Conservation (phyloP, 2,797 vertebrate genomes). For the Atherinosoma microstoma region DNA sequence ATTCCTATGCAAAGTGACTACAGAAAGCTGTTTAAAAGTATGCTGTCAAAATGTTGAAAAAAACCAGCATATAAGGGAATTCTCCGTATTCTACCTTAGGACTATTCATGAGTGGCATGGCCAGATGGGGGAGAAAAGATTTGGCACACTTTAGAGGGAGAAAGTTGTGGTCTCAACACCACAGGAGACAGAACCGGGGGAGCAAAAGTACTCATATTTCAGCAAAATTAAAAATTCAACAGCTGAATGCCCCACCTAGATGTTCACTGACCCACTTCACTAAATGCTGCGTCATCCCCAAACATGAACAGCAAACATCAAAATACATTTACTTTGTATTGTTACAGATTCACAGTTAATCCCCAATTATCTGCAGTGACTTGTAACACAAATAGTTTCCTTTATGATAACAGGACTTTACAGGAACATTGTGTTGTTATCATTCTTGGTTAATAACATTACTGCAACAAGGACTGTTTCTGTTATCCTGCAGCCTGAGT, state of each 20-base stretch:
- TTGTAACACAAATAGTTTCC: slow-evolving; percentile 39
- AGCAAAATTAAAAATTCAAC: slow-evolving; percentile 73
- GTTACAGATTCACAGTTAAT: not conserved
- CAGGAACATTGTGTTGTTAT: slow-evolving; percentile 36
- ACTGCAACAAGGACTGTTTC: slow-evolving; percentile 38
- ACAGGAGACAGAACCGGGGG: slow-evolving; percentile 22
- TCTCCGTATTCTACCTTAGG: slow-evolving; percentile 27
- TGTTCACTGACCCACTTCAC: slow-evolving; percentile 74
- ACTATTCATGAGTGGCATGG: slow-evolving; percentile 37
- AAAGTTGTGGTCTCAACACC: slow-evolving; percentile 37
- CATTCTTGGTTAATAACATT: slow-evolving; percentile 58
- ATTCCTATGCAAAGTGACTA: not conserved
- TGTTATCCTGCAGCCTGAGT: slow-evolving; percentile 46
- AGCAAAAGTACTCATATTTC: slow-evolving; percentile 56
- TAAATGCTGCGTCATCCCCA: slow-evolving; percentile 39
- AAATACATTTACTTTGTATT: slow-evolving; percentile 9
- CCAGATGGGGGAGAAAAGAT: slow-evolving; percentile 38
- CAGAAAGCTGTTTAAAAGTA: slow-evolving; percentile 47
- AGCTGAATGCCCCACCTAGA: slow-evolving; percentile 54
- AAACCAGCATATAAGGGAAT: slow-evolving; percentile 1
- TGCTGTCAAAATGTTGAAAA: not conserved
- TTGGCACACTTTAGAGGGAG: slow-evolving; percentile 32
- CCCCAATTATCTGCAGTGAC: slow-evolving; percentile 12
- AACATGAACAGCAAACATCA: slow-evolving; percentile 13
- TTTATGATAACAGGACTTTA: slow-evolving; percentile 32